Base-by-base conservation (phyloP, 2,888 invertebrate genomes). In the Synergus japonicus region DNA sequence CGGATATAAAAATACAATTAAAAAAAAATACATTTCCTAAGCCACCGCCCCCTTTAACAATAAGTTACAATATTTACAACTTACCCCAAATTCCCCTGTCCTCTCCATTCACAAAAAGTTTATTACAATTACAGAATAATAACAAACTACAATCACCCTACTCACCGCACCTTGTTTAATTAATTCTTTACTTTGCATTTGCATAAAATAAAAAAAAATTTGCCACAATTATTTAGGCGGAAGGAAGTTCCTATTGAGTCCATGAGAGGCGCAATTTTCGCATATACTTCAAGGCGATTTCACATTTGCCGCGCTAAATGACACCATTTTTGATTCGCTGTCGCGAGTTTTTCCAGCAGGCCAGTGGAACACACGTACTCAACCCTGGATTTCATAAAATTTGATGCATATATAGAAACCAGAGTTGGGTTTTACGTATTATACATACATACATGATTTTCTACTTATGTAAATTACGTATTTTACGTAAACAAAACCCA, bases 41-140 rank as follows among this genome's bases (percentile, higher is more conserved):
- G 90, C 88, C 89, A 89, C 89, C 90, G 89, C 89, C 90, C 90
- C 90, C 90, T 85, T 88, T 86, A 83, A 79, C 83, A 84, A 83
- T 79, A 78, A 81, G 76, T 78, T 78, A 78, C 77, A 46, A 65
- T 79, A 82, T 77, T 76, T 76, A 80, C 73, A 77, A 87, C 85
- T 86, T 82, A 86, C 87, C 87, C 86, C 84, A 83, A 84, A 78
- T 81, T 81, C 81, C 80, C 83, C 76, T 13, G 78, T 79, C 64
- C 79, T 83, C 80, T 78, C 81, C 84, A 83, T 79, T 81, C 79
- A 66, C 78, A 66, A 60, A 65, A 12, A 22, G 63, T 82, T 60
- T 79, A 58, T 76, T 77, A 49, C 65, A 76, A 64, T 49, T 66
- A 65, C 79, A 41, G 65, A 44, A 73, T 77, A 46, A 65, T 69